These are phyloP conservation scores for Chloromyia formosa DNA, from an alignment of 2,888 invertebrate genomes.

Conservation along the genomic window DNA sequence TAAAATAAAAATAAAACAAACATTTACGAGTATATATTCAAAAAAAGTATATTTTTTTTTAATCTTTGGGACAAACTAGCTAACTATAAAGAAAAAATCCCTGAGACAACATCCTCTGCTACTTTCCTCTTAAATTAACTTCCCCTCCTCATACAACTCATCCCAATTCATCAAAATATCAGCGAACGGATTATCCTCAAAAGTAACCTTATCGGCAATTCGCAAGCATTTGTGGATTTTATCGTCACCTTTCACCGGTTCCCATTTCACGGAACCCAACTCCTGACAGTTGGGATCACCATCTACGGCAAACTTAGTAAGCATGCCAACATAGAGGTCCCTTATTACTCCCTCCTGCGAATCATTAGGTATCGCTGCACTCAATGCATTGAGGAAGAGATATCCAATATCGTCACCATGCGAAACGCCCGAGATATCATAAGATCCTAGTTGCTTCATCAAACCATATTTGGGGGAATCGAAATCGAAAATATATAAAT, in stretches of 20 bases:
- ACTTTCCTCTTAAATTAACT: conserved; percentile 44
- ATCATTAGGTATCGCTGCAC: conserved; percentile 57
- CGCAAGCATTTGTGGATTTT: conserved; percentile 60
- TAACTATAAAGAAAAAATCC: too few species aligned
- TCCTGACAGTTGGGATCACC: conserved; percentile 59
- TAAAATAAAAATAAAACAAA: too few species aligned
- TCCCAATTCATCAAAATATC: conserved; percentile 61
- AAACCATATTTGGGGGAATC: conserved; percentile 62
- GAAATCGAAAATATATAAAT: conserved; percentile 62
- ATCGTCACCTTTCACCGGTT: conserved; percentile 55
- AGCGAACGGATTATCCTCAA: conserved; percentile 61
- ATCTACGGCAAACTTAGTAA: conserved; percentile 59
- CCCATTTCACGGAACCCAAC: conserved; percentile 53
- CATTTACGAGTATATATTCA: too few species aligned
- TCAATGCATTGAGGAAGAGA: conserved; percentile 60
- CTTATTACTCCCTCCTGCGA: conserved; percentile 61
- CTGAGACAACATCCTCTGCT: too few species aligned
- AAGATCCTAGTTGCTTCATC: conserved; percentile 59
- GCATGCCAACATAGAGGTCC: conserved; percentile 58
- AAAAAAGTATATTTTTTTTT: too few species aligned
- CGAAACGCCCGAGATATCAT: conserved; percentile 59
- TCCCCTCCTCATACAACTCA: conserved; percentile 57
- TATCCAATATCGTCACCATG: conserved; percentile 63
- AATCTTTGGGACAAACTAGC: too few species aligned
- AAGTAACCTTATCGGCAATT: conserved; percentile 60